Evolutionary conservation across 2,888 invertebrate species (phyloP).

Genomic region (Clistopyga incitator): DNA sequence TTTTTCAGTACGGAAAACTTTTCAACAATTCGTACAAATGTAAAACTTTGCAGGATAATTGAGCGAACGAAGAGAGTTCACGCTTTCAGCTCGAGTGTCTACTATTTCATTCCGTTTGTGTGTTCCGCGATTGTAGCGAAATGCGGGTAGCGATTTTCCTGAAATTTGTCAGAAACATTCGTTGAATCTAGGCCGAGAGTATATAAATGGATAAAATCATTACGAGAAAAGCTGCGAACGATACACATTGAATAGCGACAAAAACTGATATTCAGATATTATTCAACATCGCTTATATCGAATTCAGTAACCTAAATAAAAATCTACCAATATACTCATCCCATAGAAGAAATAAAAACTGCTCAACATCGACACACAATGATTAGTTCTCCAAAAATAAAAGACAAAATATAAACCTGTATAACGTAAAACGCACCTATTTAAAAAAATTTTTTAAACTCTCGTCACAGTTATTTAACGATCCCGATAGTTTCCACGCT

Average conservation of each 20-base stretch:
- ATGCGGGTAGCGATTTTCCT: background rate
- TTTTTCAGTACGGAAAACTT: background rate
- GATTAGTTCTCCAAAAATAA: background rate
- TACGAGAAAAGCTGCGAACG: no score
- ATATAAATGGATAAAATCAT: background rate
- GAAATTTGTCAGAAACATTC: constrained; percentile 6
- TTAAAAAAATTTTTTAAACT: no score
- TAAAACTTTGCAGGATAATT: constrained; percentile 2
- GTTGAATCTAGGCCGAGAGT: background rate
- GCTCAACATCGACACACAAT: no score
- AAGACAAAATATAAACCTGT: background rate
- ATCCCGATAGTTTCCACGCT: background rate
- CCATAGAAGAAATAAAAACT: no score
- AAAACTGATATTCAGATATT: background rate
- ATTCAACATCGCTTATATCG: background rate
- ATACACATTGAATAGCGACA: no score
- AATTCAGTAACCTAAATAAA: background rate
- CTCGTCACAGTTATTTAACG: no score
- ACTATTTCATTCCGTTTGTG: background rate
- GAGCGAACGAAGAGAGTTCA: background rate
- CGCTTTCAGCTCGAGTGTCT: background rate
- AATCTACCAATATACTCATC: no score
- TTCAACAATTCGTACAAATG: background rate
- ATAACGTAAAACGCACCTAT: no score
- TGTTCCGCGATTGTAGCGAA: background rate